Base-by-base conservation (phyloP, 2,888 invertebrate species). In the Lagria hirta region DNA sequence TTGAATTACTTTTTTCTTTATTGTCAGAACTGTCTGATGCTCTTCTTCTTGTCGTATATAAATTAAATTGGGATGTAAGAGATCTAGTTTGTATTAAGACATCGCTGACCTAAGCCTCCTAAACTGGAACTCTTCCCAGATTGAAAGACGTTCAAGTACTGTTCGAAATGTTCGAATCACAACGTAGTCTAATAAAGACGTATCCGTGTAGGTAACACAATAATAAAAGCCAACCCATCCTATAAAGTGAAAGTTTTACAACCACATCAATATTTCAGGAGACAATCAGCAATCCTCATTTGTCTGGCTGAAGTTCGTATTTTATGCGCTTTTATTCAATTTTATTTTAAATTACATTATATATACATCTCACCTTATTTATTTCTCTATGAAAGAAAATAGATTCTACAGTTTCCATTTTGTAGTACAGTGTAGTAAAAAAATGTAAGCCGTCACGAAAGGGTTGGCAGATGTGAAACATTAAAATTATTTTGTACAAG, bases 201-300 rank as follows among this genome's bases (percentile, higher is more conserved):
- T 5, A 51, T 43, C 55, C 51, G 51, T 49, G 46, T 51, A 56
- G 54, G 54, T 52, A 55, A 54, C 47, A 49, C 51, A 56, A 57
- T 58, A 62, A 61, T 58, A 59, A 57, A 57, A 58, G 57, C 57
- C 55, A 54, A 49, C 57, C 60, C 57, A 52, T 53, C 52, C 56
- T 51, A 54, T 59, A 62, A 61, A 60, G 56, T 52, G 52, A 54
- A 56, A 55, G 54, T 59, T 62, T 62, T 60, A 62, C 61, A 57
- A 50, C 54, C 54, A 56, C 49, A 62, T 62, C 60, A 62, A 61
- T 62, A 58, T 61, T 62, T 62, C 58, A 60, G 51, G 53, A 57
- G 57, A 52, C 55, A 58, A 59, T 59, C 57, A 51, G 46, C 53
- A 52, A 55, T 58, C 49, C 53, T 52, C 57, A 56, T 55, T 52